Evolutionary conservation across 2,888 invertebrate genomes (phyloP), one percentile per base, ranked within the genome.

Genomic region (Andrena bicolor): DNA sequence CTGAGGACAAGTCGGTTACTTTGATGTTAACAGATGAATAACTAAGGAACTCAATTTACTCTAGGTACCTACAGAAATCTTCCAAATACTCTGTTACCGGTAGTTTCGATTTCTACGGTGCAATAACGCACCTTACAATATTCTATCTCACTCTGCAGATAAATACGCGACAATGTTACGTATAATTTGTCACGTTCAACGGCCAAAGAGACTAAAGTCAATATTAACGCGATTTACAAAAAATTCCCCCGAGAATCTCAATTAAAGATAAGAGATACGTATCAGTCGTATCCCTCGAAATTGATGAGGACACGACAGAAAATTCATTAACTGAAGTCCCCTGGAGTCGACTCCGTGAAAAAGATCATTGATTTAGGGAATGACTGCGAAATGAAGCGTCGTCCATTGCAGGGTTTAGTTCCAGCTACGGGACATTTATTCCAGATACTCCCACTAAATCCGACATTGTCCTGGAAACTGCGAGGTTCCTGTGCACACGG

Each of bases 361-460:
- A 71, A 83, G 65, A 66, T 35, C 53, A 70, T 53, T 41, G 83
- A 70, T 77, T 77, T 58, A 26, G 70, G 35, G 56, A 71, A 74
- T 60, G 63, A 78, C 69, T 60, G 65, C 32, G 61, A 76, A 82
- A 80, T 75, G 75, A 80, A 80, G 76, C 71, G 82, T 68, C 56
- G 70, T 65, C 30, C 82, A 32, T 82, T 48, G 28, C 71, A 35
- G 63, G 82, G 35, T 82, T 83, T 77, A 77, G 71, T 35, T 51
- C 51, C 65, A 51, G 26, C 69, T 68, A 56, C 66, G 68, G 71
- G 82, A 73, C 83, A 82, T 82, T 83, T 79, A 78, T 83, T 75
- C 75, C 66, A 56, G 76, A 69, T 72, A 69, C 73, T 58, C 63
- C 63, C 41, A 75, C 74, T 75, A 81, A 83, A 83, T 78, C 82